Evolutionary conservation across 1,140 invertebrate species (phyloP), one percentile per base, ranked within the genome.

Genomic region (Drosophila suzukii): DNA sequence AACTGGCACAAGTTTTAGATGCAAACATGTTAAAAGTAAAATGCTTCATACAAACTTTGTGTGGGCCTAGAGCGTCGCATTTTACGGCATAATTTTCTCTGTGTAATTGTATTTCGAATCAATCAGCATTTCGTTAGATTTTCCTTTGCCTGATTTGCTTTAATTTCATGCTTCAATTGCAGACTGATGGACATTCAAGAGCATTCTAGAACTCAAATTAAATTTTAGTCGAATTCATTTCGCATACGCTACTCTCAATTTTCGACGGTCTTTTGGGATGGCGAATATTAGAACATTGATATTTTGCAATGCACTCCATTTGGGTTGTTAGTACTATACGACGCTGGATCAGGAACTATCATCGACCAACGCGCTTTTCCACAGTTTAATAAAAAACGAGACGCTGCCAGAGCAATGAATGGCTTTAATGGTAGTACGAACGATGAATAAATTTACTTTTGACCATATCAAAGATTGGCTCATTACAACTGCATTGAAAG

Each of bases 111-210:
- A 30, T 32, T 59, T 34, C 5, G 13, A 58, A 58, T 46, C 55
- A 44, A 44, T 41, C 39, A 44, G 27, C 41, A 17, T 43, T 30
- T 58, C 30, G 24, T 32, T 57, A 20, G 27, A 17, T 50, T 50
- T 49, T 32, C 27, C 27, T 5, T n/a, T 17, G 30, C 10, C 32
- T 51, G 50, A 34, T 17, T 20, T 15, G 32, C 17, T 47, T 47
- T 24, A 59, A 58, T 58, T 59, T 47, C 27, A 59, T 34, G 56
- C 56, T 24, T 47, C 56, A n/a, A 32, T 34, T 7, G 12, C 43
- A 47, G 11, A 4, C 30, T 10, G 17, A 27, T 46, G 43, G 56
- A 2, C 56, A 34, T 36, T 47, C 20, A 17, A 46, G 20, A 57
- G 24, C 20, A 11, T 1, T 49, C 46, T 43, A 53, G 34, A 12